Conservation (phyloP, 2,113 vertebrate species). For the Chroicocephalus ridibundus region DNA sequence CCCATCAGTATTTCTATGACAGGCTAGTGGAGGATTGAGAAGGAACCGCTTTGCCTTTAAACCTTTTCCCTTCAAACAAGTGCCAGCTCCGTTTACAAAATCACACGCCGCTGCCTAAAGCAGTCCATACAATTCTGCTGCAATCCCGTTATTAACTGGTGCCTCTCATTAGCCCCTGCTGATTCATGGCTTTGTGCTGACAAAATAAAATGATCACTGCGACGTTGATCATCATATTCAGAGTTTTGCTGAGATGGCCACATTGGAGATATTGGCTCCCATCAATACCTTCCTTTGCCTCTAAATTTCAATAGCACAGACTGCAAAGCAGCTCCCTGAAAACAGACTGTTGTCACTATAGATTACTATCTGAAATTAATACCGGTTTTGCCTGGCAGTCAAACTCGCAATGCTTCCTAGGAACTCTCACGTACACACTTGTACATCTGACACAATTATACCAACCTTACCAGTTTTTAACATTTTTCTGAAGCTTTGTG, state of each 20-base stretch:
- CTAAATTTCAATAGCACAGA: neutral
- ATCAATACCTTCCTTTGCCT: neutral
- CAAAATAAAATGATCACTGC: neutral
- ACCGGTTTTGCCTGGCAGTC: neutral
- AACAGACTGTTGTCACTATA: neutral
- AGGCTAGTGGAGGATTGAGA: neutral
- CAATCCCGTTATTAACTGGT: neutral
- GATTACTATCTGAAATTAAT: neutral
- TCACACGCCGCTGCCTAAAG: neutral
- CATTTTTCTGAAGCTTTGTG: neutral
- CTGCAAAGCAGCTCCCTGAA: conserved; percentile 6
- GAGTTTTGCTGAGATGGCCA: neutral
- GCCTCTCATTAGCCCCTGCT: neutral
- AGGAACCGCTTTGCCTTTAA: neutral
- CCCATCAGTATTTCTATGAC: neutral
- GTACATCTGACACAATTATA: neutral
- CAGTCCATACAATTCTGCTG: neutral
- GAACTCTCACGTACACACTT: neutral
- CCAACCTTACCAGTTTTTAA: rapidly evolving
- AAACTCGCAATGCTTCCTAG: neutral
- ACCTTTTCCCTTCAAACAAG: neutral
- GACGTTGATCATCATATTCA: neutral
- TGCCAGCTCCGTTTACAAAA: neutral
- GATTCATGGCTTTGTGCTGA: neutral
- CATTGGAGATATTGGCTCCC: neutral